Evolutionary conservation across 2,888 invertebrate species (phyloP), one percentile per base, ranked within the genome.

Genomic region (Latrodectus elegans): DNA sequence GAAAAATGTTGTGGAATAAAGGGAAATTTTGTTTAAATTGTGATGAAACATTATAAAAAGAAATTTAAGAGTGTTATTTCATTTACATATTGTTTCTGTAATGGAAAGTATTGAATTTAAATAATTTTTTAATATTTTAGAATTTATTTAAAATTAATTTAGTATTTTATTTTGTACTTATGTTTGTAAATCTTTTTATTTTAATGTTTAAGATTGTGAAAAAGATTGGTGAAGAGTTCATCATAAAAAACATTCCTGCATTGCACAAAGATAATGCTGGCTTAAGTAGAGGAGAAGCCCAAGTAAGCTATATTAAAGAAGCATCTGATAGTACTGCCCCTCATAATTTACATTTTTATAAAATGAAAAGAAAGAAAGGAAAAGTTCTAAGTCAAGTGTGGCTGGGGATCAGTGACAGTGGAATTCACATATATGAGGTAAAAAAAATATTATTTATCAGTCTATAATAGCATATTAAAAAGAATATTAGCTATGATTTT

Each of bases 381-480:
- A 97, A 92, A 94, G 96, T 90, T 79, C 91, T 92, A 53, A 92
- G 92, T 90, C 92, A 93, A 85, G 95, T 97, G 22, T 95, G 97
- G 94, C 94, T 99, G 90, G 96, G 97, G 81, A 96, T 99, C 86
- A 97, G 97, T 91, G 96, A 98, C 73, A 95, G 95, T 91, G 98
- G 98, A 80, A 95, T 99, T 88, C 96, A 97, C 93, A 96, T 98
- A 90, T 95, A 96, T 92, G 95, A 94, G 93, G 94, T 80, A 22
- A 81, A 52, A 65, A 22, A 0, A 60, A 67, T 77, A 14, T 14
- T 53, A 3, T 38, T 1, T 26, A 14, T 64, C 38, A 11, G 4
- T 73, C 52, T 8, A 70, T 17, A 68, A 68, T 8, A 6, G 22
- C 22, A 22, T 22, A 22, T 38, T 38, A 38, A 38, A 38, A 6